These are phyloP conservation scores for Tragelaphus strepsiceros DNA, from an alignment of 2,113 vertebrate species.

Conservation along the genomic window DNA sequence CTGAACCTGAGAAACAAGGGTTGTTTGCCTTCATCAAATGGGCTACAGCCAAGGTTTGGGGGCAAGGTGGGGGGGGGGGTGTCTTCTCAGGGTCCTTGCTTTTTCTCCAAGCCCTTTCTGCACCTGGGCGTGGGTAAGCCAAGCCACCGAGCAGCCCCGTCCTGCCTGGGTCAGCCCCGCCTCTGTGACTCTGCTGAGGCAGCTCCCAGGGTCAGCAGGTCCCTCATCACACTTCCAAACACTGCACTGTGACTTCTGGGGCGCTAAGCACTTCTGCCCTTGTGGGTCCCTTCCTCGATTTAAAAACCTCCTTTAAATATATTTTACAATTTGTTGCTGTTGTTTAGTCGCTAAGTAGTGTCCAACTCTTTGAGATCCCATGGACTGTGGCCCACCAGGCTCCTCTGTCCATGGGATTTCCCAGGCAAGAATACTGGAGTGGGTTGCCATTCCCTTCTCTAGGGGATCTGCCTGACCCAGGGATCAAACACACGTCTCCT, in stretches of 20 bases:
- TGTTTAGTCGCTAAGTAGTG: neutral
- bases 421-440: neutral
- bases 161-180: neutral
- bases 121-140: rapidly evolving
- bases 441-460: neutral
- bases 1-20: neutral
- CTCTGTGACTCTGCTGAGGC: neutral
- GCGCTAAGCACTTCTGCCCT: neutral
- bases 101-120: neutral
- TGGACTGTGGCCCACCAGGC: neutral
- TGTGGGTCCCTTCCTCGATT: neutral
- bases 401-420: neutral
- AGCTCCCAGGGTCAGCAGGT: neutral
- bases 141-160: neutral
- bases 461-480: neutral
- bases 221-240: neutral
- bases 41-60: neutral
- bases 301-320: neutral
- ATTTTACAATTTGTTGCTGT: neutral
- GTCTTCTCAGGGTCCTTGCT: neutral
- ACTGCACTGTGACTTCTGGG: neutral
- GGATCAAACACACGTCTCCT: neutral
- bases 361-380: neutral
- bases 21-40: neutral
- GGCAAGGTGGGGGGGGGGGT: rapidly evolving